These are phyloP conservation scores for Drosophila pullipes DNA, from an alignment of 2,888 invertebrate genomes.

Conservation along the genomic window DNA sequence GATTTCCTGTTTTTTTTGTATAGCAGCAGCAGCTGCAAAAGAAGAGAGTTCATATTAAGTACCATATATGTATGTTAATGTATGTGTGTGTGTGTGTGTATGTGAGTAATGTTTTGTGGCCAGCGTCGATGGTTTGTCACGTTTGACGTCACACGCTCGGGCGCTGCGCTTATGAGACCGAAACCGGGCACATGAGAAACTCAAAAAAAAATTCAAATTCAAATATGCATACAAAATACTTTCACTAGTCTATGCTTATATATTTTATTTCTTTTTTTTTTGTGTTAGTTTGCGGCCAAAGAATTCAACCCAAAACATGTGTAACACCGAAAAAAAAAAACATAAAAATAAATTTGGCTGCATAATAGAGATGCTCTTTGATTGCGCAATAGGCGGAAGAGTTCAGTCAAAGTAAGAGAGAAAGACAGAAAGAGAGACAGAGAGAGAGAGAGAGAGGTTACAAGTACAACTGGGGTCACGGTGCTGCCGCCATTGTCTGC, in stretches of 20 bases:
- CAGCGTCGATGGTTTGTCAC: slow-evolving; percentile 45
- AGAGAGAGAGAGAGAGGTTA: slow-evolving; percentile 9
- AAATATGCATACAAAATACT: slow-evolving; percentile 64
- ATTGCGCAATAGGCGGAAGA: slow-evolving; percentile 48
- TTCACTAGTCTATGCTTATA: slow-evolving; percentile 56
- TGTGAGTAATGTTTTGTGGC: slow-evolving; percentile 37
- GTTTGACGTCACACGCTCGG: slow-evolving; percentile 68
- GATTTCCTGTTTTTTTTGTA: slow-evolving; percentile 64
- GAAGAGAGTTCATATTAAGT: slow-evolving; percentile 50
- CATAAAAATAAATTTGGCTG: slow-evolving; percentile 10
- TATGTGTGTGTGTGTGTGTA: slow-evolving; percentile 32
- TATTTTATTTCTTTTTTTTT: not conserved
- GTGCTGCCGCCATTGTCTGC: slow-evolving; percentile 22
- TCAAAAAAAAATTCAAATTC: slow-evolving; percentile 48
- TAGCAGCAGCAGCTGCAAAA: slow-evolving; percentile 57
- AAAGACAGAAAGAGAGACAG: not conserved
- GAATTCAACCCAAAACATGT: slow-evolving; percentile 32
- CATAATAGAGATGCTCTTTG: slow-evolving; percentile 30
- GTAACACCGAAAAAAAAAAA: not conserved
- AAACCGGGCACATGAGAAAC: slow-evolving; percentile 62
- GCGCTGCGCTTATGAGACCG: slow-evolving; percentile 57
- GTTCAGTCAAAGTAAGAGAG: not conserved
- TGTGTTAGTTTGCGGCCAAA: slow-evolving; percentile 22
- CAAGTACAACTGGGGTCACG: slow-evolving; percentile 25
- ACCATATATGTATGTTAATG: slow-evolving; percentile 8